Conservation (phyloP, 2,888 invertebrate genomes). For the Seira sanloemensis region DNA sequence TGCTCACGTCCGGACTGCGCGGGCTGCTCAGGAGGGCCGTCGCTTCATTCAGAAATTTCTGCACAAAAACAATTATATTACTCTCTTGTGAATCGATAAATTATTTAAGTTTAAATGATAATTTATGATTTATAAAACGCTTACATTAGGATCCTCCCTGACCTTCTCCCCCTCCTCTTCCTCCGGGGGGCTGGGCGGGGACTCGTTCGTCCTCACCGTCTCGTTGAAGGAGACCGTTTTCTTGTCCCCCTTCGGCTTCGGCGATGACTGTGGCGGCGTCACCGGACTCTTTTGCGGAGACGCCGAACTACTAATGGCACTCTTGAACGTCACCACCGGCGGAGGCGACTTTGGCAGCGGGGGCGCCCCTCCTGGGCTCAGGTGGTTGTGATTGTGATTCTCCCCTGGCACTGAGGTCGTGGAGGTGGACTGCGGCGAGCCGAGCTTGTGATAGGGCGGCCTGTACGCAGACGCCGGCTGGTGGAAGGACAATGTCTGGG, state of each 20-base stretch:
- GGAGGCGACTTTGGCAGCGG: slow-evolving; percentile 72
- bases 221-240: slow-evolving; percentile 73
- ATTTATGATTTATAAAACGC: slow-evolving; percentile 41
- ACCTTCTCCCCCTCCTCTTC: slow-evolving; percentile 78
- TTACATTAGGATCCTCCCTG: slow-evolving; percentile 89
- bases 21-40: slow-evolving; percentile 87
- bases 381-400: slow-evolving; percentile 39
- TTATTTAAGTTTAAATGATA: neutral
- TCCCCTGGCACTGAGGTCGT: slow-evolving; percentile 37
- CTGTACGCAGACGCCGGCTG: slow-evolving; percentile 75
- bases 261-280: slow-evolving; percentile 74
- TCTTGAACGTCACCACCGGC: slow-evolving; percentile 57
- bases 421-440: slow-evolving; percentile 46
- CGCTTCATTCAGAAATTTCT: slow-evolving; percentile 88
- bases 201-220: slow-evolving; percentile 79
- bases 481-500: slow-evolving; percentile 74
- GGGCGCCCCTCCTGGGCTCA: slow-evolving; percentile 64
- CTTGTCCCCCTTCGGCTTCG: slow-evolving; percentile 71
- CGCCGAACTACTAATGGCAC: slow-evolving; percentile 42
- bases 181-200: slow-evolving; percentile 75
- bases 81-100: neutral
- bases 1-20: slow-evolving; percentile 80
- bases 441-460: slow-evolving; percentile 74
- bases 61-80: slow-evolving; percentile 71
- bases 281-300: slow-evolving; percentile 73